Conservation (phyloP, 2,113 vertebrate genomes). For the Melozone crissalis region DNA sequence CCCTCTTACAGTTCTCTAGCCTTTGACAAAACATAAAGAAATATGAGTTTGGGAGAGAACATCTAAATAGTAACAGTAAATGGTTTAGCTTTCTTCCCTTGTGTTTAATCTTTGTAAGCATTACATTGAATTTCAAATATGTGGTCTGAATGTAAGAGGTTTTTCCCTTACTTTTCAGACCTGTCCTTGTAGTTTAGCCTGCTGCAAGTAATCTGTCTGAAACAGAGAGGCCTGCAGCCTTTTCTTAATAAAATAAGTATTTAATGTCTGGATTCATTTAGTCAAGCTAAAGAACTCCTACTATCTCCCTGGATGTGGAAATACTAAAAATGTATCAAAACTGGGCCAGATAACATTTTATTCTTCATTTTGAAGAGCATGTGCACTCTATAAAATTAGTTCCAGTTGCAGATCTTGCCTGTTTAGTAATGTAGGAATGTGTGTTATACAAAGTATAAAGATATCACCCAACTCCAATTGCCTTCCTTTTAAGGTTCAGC, state of each 20-base stretch:
- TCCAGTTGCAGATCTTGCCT: neutral
- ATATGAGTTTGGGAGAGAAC: neutral
- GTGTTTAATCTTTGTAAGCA: neutral
- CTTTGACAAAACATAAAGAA: neutral
- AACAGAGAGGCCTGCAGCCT: neutral
- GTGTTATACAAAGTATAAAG: neutral
- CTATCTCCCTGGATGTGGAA: neutral
- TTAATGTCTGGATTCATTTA: neutral
- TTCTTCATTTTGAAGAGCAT: neutral
- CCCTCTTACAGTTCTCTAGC: neutral
- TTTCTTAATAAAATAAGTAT: neutral
- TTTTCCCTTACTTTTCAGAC: neutral
- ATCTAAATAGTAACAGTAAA: neutral
- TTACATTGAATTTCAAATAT: neutral
- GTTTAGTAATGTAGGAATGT: neutral
- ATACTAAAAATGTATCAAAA: neutral
- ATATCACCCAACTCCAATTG: neutral
- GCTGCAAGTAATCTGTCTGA: neutral
- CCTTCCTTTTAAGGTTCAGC: neutral
- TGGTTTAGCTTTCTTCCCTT: neutral
- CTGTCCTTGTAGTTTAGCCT: neutral
- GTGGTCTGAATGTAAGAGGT: neutral
- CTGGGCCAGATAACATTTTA: neutral
- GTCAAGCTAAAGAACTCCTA: neutral
- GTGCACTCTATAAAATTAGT: neutral